Percentiles rank a stretch among this genome's conserved stretches.
Conservation (phyloP, 2,797 vertebrate species). For the Lepilemur ruficaudatus region DNA sequence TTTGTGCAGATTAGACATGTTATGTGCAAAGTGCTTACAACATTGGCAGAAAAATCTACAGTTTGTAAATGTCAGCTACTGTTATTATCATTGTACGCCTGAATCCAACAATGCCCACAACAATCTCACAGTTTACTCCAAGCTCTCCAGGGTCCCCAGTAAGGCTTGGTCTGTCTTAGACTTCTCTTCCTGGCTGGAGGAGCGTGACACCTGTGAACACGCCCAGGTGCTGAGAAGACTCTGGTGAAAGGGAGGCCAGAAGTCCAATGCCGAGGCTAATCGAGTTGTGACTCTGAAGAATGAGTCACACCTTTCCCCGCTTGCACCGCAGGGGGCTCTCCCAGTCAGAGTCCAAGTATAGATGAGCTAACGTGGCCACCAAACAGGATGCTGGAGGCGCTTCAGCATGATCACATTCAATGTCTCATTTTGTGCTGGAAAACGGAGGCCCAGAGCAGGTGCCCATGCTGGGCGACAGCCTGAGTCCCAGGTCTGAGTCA, state of each 20-base stretch:
- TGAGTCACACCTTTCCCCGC: background rate
- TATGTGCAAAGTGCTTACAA: background rate
- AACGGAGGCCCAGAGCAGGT: background rate
- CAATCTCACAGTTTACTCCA: background rate
- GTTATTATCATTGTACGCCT: background rate
- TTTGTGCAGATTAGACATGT: background rate
- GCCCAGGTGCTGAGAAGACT: background rate
- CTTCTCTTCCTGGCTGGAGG: background rate
- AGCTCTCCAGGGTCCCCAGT: background rate
- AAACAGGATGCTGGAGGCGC: background rate
- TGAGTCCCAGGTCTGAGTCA: background rate
- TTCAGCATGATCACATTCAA: background rate
- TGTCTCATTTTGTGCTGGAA: background rate
- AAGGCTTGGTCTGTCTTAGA: background rate
- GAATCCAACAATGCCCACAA: background rate
- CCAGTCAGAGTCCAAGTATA: background rate
- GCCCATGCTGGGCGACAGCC: too few species aligned
- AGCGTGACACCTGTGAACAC: background rate
- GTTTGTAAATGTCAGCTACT: background rate
- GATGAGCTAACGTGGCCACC: background rate
- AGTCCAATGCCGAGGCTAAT: background rate
- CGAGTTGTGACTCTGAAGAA: fast-evolving
- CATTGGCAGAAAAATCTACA: background rate
- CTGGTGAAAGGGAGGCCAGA: background rate
- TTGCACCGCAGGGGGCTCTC: background rate